Percentiles rank a stretch among this genome's conserved stretches.
These are phyloP conservation scores for Brachionus asplanchnoidis DNA, from an alignment of 1,140 invertebrate genomes.

Conservation along the genomic window DNA sequence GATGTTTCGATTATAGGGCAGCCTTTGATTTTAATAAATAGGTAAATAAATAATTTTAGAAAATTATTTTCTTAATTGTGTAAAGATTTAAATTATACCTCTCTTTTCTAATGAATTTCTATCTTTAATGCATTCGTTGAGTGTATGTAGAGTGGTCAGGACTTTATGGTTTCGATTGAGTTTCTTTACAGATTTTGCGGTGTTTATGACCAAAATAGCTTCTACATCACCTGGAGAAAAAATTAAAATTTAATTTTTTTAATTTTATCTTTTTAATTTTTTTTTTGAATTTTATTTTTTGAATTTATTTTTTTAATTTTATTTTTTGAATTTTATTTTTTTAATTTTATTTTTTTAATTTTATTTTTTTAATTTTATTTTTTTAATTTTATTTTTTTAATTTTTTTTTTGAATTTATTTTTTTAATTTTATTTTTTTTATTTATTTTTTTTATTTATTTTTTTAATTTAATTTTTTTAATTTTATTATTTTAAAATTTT, in stretches of 20 bases:
- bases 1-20: not conserved
- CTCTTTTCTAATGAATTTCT: not conserved
- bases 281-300: too few species aligned
- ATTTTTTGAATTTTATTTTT: not conserved
- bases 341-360: not conserved
- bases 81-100: not conserved
- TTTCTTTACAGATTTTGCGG: not conserved
- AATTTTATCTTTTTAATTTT: not conserved
- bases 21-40: not conserved
- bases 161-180: conserved; percentile 1
- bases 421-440: not conserved
- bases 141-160: not conserved
- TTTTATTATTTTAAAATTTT: not conserved
- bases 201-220: conserved; percentile 22
- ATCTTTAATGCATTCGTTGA: conserved; percentile 16
- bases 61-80: too few species aligned
- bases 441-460: too few species aligned
- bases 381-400: not conserved
- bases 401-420: not conserved
- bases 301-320: not conserved
- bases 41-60: too few species aligned
- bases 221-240: conserved; percentile 30
- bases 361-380: too few species aligned
- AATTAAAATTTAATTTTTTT: not conserved
- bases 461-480: too few species aligned